Evolutionary conservation across 2,888 invertebrate genomes (phyloP), one percentile per base, ranked within the genome.

Genomic region (Tryphoninae sp.): DNA sequence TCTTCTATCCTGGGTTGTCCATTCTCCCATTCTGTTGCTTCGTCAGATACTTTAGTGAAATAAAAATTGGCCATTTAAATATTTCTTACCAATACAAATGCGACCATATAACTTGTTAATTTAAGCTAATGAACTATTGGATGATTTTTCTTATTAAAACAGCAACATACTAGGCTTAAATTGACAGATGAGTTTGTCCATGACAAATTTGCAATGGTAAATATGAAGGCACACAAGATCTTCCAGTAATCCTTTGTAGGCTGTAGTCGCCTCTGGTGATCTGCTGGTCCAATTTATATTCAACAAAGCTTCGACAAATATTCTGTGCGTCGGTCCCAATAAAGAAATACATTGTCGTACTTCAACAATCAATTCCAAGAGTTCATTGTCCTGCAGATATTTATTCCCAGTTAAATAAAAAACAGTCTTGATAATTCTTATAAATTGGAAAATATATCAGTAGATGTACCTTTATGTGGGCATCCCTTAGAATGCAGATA

Each of bases 181-280:
- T 62, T 93, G 92, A 45, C 90, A 87, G n/a, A 96, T 92, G 72
- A 96, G 90, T 87, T 93, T 94, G 65, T 93, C 92, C 59, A 96
- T 92, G 9, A 94, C 94, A 85, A 93, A 92, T 84, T 93, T 93
- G 3, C 94, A 93, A 89, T 96, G 95, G 88, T 94, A 93, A 84
- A 94, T 94, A 85, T 96, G 95, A 1, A 95, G 95, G 61, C 95
- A 94, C 74, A 96, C 92, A 67, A 96, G 92, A 91, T 95, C 95
- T 49, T 95, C 92, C 45, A 96, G 89, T 87, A 96, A 95, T 61
- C 94, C 93, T 87, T 94, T 94, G 89, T 94, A 96, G 45, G 93
- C 93, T 45, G 92, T 87, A 0, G 94, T 92, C n/a, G 94, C 92
- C 62, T 92, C 92, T 22, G 91, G 78, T 42, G 92, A 91, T 72